These are phyloP conservation scores for Drosophila pseudoobscura DNA, from an alignment of 1,140 invertebrate species.

Conservation along the genomic window DNA sequence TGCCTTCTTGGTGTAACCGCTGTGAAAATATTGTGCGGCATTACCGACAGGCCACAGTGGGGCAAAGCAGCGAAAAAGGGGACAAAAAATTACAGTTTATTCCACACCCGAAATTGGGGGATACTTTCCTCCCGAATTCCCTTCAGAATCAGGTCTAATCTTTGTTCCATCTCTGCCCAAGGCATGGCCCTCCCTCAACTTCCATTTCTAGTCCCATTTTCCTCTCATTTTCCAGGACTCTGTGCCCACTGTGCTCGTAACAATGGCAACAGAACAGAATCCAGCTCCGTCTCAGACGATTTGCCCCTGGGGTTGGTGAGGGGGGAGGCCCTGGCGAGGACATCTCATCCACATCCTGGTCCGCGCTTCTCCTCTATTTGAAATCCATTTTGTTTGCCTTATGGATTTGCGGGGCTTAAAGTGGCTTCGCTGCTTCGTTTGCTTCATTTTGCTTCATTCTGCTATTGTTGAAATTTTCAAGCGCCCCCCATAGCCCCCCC, in stretches of 20 bases:
- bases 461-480: conserved; percentile 78
- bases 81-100: too few relatives aligned
- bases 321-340: conserved; percentile 1
- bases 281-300: conserved; percentile 18
- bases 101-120: too few relatives aligned
- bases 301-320: neutral
- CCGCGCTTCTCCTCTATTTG: conserved; percentile 64
- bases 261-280: conserved; percentile 57
- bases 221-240: conserved; percentile 4
- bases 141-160: neutral
- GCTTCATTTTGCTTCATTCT: conserved; percentile 80
- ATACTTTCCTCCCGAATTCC: neutral
- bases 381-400: conserved; percentile 82
- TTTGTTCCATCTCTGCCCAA: neutral
- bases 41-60: conserved; percentile 60
- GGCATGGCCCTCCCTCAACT: too few relatives aligned
- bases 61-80: neutral
- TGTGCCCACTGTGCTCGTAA: conserved; percentile 34
- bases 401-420: conserved; percentile 82
- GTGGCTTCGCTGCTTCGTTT: conserved; percentile 81
- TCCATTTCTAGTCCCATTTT: too few relatives aligned
- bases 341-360: conserved; percentile 38
- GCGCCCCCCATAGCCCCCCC: conserved; percentile 8
- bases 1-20: conserved; percentile 69
- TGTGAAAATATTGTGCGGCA: conserved; percentile 73